These are phyloP conservation scores for Ornithorhynchus anatinus DNA, from an alignment of 2,113 vertebrate species.

Conservation along the genomic window DNA sequence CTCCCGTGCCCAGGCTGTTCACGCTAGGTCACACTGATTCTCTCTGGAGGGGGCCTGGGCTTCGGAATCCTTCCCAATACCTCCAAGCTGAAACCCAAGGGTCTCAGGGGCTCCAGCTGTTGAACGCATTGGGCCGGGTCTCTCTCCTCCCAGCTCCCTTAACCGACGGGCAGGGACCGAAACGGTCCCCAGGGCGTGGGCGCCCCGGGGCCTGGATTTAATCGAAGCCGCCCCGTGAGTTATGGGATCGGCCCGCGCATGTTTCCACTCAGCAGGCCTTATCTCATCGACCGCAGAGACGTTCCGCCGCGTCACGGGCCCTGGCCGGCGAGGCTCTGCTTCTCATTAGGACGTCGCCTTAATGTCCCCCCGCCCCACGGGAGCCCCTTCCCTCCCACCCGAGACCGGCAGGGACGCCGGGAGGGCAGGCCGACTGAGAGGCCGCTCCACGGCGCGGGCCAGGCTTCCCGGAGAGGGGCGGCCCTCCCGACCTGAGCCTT, in stretches of 20 bases:
- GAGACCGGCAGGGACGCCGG: too few species aligned
- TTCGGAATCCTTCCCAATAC: too few species aligned
- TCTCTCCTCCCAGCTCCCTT: slow-evolving; percentile 12
- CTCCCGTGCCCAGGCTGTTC: too few species aligned
- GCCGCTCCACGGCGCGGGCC: not conserved
- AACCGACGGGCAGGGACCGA: slow-evolving; percentile 1
- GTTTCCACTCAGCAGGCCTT: not conserved
- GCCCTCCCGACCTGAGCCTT: not conserved
- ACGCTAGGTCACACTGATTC: too few species aligned
- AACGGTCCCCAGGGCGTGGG: not conserved
- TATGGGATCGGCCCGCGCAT: not conserved
- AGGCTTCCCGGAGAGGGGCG: not conserved
- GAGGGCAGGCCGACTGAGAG: not conserved
- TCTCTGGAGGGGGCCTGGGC: too few species aligned
- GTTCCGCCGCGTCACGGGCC: slow-evolving; percentile 6
- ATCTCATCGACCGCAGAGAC: not conserved
- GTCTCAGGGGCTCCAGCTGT: too few species aligned
- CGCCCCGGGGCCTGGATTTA: slow-evolving; percentile 17
- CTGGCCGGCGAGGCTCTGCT: not conserved
- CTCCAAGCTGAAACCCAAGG: too few species aligned
- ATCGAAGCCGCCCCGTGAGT: not conserved
- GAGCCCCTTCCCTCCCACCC: not conserved
- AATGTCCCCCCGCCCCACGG: not conserved
- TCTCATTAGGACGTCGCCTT: not conserved
- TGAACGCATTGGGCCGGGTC: not conserved